A percentile compares a stretch with the other conserved stretches of the same genome.
These are phyloP conservation scores for Halcyon leucocephala DNA, from an alignment of 2,797 vertebrate species.

Conservation along the genomic window DNA sequence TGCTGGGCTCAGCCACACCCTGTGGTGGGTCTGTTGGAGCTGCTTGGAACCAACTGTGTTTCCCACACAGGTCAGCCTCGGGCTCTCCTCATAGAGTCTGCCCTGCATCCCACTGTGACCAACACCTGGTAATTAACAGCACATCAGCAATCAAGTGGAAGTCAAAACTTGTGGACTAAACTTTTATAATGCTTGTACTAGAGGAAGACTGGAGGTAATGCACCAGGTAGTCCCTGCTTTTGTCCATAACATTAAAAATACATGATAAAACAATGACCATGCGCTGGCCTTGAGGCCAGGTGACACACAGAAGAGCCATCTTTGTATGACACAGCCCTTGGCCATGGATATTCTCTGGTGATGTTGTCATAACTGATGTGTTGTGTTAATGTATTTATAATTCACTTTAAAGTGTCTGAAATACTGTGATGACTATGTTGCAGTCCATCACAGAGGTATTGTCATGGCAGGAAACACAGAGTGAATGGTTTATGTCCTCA, in stretches of 20 bases:
- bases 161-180: background rate
- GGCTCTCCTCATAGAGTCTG: background rate
- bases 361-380: background rate
- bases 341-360: background rate
- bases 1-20: background rate
- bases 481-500: background rate
- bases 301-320: background rate
- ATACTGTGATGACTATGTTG: background rate
- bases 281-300: background rate
- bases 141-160: background rate
- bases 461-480: background rate
- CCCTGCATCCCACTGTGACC: background rate
- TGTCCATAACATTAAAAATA: background rate
- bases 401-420: background rate
- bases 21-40: no score
- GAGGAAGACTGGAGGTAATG: background rate
- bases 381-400: background rate
- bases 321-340: background rate
- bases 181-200: background rate
- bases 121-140: background rate
- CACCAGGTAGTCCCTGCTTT: background rate
- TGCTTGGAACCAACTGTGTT: background rate
- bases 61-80: fast-evolving
- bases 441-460: background rate
- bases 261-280: background rate